A percentile compares a stretch with the other conserved stretches of the same genome.
Conservation (phyloP, 2,113 vertebrate species). For the Platichthys flesus region DNA sequence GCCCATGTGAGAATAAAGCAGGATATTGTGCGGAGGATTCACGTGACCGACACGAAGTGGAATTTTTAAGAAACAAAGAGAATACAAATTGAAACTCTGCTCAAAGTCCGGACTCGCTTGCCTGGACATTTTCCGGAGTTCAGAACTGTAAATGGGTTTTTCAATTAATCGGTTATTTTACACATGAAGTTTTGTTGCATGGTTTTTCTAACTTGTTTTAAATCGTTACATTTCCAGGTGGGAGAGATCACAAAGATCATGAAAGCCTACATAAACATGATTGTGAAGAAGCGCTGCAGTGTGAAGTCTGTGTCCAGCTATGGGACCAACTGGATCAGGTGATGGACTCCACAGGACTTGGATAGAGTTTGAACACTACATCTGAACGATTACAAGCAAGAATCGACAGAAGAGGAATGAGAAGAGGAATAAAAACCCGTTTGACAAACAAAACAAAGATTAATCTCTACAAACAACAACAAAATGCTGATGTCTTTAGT, state of each 20-base stretch:
- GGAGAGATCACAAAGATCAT: conserved; percentile 95
- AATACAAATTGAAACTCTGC: too few relatives aligned
- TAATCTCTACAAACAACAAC: not conserved
- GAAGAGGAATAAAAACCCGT: conserved; percentile 20
- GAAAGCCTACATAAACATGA: conserved; percentile 97
- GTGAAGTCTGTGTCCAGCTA: conserved; percentile 88
- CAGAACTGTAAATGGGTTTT: too few relatives aligned
- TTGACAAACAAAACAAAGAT: not conserved
- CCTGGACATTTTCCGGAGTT: too few relatives aligned
- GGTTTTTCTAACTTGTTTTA: not conserved
- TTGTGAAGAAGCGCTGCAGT: conserved; percentile 93
- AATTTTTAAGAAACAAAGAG: too few relatives aligned
- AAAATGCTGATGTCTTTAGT: conserved; percentile 15
- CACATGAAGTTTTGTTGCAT: not conserved
- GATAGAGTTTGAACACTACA: not conserved
- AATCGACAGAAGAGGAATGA: conserved; percentile 7
- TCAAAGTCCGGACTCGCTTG: too few relatives aligned
- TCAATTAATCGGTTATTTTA: not conserved
- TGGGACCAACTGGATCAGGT: conserved; percentile 88
- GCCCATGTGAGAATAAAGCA: too few relatives aligned
- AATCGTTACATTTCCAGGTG: conserved; percentile 76
- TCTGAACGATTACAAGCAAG: not conserved
- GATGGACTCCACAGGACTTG: conserved; percentile 58
- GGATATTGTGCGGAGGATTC: too few relatives aligned
- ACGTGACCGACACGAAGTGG: too few relatives aligned